Base-by-base conservation (phyloP, 2,888 invertebrate species). In the Drosophila lacicola region DNA sequence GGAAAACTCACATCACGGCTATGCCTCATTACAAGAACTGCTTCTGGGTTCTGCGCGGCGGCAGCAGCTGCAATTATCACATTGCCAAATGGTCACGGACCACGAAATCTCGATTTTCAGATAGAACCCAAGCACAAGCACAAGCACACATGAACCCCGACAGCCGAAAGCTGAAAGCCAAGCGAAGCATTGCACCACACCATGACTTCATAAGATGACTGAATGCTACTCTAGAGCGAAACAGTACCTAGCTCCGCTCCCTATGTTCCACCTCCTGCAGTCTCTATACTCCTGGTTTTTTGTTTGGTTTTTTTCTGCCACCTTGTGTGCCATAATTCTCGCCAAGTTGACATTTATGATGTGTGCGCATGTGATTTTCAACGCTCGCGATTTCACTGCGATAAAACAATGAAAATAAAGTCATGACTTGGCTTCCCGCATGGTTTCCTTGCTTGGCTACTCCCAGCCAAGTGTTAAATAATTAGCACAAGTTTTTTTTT, bases 81-180 rank as follows among this genome's bases (percentile, higher is more conserved):
- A 86, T 90, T 90, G 88, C 88, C 90, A 83, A 89, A 90, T 90
- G 89, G 90, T 89, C 88, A 89, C 88, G 88, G 89, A 89, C 90
- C 90, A 89, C 90, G 90, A 89, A 90, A 89, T 90, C 90, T 89
- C 64, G 79, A 82, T 73, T 83, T 70, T 50, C 71, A 86, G 89
- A 88, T 88, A 84, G 70, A 62, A 58, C 47, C 36, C 65, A 50
- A 51, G 54, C 47, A 50, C 19, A 69, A 25, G 33, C 51, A 50
- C 63, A 62, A 60, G 60, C 8, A 29, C 2, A 29, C 29, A 29
- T 29, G 74, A 74, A 61, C 49, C 71, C 54, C 14, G 53, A 29
- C 29, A 29, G 29, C 29, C 29, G 29, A 29, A 29, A 29, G 29
- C 29, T 29, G 29, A 67, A 54, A 41, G 25, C 36, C 36, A 55